Conservation (phyloP, 2,888 invertebrate genomes). For the Thera obeliscata region DNA sequence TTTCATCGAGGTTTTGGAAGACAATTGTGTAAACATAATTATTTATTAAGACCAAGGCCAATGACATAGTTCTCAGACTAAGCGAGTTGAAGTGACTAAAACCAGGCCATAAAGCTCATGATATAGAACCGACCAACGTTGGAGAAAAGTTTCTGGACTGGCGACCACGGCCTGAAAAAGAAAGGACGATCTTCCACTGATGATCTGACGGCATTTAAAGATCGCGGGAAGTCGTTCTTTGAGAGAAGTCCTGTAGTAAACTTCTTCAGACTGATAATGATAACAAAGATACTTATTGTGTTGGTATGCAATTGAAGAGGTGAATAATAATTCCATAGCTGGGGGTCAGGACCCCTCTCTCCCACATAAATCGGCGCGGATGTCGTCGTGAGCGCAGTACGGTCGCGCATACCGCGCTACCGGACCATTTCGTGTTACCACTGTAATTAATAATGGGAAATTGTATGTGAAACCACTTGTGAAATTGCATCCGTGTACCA, state of each 20-base stretch:
- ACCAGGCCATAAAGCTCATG: too few relatives aligned
- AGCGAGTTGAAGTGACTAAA: too few relatives aligned
- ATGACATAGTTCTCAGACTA: background rate
- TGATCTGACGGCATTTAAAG: too few relatives aligned
- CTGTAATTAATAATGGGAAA: constrained; percentile 62
- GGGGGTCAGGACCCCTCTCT: constrained; percentile 67
- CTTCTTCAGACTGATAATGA: too few relatives aligned
- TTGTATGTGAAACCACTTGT: constrained; percentile 42
- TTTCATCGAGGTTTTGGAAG: background rate
- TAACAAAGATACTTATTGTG: background rate
- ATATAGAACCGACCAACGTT: too few relatives aligned
- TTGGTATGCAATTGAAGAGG: constrained; percentile 45
- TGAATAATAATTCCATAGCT: constrained; percentile 70
- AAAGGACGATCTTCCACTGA: too few relatives aligned
- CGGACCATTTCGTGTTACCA: constrained; percentile 54
- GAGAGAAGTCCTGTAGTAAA: too few relatives aligned
- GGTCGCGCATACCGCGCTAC: constrained; percentile 52
- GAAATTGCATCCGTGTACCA: constrained; percentile 35
- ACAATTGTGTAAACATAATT: background rate
- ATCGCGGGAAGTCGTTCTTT: too few relatives aligned
- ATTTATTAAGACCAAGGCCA: background rate
- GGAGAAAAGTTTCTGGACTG: too few relatives aligned
- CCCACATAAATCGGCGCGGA: constrained; percentile 73
- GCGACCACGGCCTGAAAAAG: too few relatives aligned
- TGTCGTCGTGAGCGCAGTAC: constrained; percentile 67